These are phyloP conservation scores for Epinotia demarniana DNA, from an alignment of 2,888 invertebrate species.

Conservation along the genomic window DNA sequence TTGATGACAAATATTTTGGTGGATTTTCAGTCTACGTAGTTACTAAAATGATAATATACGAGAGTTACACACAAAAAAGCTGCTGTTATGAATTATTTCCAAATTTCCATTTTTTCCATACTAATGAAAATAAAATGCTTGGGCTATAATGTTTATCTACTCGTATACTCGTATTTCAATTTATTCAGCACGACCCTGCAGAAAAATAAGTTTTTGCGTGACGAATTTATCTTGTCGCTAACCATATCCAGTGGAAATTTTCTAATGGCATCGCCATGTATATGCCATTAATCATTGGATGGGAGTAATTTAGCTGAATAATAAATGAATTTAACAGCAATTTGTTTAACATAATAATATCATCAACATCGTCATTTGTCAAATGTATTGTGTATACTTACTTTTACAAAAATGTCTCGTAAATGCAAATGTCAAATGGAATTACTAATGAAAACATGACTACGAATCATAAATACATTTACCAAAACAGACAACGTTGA, in stretches of 20 bases:
- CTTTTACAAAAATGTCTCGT: too few relatives aligned
- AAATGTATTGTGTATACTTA: background rate
- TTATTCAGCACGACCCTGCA: background rate
- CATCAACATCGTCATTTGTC: background rate
- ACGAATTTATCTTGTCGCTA: background rate
- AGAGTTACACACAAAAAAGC: too few relatives aligned
- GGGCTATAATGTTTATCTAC: too few relatives aligned
- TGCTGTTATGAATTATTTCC: too few relatives aligned
- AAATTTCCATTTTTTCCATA: too few relatives aligned
- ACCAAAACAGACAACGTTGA: background rate
- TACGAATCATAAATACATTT: background rate
- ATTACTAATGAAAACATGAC: too few relatives aligned
- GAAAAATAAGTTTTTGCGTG: background rate
- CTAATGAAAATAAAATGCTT: too few relatives aligned
- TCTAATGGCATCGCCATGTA: slow-evolving; percentile 32
- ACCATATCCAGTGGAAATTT: slow-evolving; percentile 23
- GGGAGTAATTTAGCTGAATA: slow-evolving; percentile 15
- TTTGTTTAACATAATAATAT: slow-evolving; percentile 11
- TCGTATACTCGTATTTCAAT: too few relatives aligned
- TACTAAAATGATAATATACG: too few relatives aligned
- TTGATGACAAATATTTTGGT: too few relatives aligned
- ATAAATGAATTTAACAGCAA: slow-evolving; percentile 1
- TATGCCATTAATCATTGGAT: slow-evolving; percentile 27
- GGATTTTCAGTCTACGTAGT: too few relatives aligned
- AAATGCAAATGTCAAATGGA: too few relatives aligned